Percentiles rank a stretch among this genome's conserved stretches.
These are phyloP conservation scores for Triops cancriformis DNA, from an alignment of 1,140 invertebrate genomes.

Conservation along the genomic window DNA sequence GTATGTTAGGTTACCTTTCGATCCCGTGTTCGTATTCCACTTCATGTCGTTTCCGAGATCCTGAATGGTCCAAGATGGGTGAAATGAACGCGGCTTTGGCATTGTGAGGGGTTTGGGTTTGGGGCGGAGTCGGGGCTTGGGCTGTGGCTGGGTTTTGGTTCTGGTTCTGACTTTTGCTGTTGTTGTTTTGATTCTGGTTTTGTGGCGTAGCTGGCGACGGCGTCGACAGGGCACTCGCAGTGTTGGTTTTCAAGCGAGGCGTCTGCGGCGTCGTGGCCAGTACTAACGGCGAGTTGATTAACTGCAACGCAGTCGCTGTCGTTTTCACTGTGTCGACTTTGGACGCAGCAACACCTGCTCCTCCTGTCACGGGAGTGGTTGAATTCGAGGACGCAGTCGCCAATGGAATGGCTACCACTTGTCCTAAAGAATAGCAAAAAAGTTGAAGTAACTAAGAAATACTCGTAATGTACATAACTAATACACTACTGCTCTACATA, in stretches of 20 bases:
- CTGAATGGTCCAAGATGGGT: conserved; percentile 53
- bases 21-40: conserved; percentile 47
- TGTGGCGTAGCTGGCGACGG: conserved; percentile 34
- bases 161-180: conserved; percentile 15
- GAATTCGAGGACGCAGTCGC: background rate
- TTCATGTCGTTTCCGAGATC: conserved; percentile 52
- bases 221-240: background rate
- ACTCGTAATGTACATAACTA: too few species aligned
- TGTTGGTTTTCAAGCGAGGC: background rate
- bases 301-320: background rate
- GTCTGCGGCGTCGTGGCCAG: background rate
- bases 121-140: background rate
- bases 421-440: background rate
- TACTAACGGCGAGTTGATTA: background rate
- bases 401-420: background rate
- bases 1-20: too few species aligned
- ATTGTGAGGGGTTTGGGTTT: conserved; percentile 4
- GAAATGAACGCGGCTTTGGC: conserved; percentile 44
- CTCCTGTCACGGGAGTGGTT: background rate
- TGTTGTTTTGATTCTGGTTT: conserved; percentile 2
- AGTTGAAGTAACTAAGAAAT: background rate
- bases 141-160: conserved; percentile 20
- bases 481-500: too few species aligned
- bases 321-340: background rate
- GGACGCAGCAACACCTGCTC: background rate